Evolutionary conservation across 2,888 invertebrate species (phyloP).

Genomic region (Selenia dentaria): DNA sequence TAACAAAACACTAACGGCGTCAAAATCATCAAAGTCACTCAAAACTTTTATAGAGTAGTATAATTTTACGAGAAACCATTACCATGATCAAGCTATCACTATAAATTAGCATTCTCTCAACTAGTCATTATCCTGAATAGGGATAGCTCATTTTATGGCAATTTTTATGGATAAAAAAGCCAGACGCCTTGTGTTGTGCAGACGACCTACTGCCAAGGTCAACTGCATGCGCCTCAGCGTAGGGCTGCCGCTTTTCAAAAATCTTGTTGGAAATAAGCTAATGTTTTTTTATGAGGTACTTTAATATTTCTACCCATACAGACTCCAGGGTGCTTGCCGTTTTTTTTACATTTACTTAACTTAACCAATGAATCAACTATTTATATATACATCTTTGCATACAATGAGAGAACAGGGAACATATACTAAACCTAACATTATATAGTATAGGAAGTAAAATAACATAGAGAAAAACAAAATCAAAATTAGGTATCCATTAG

Average conservation of each 20-base stretch:
- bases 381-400: no score
- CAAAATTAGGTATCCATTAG: no score
- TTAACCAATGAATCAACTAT: no score
- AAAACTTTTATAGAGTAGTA: slow-evolving; percentile 13
- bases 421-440: no score
- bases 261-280: no score
- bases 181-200: slow-evolving; percentile 36
- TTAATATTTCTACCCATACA: no score
- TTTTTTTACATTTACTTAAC: no score
- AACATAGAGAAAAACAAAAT: no score
- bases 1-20: slow-evolving; percentile 6
- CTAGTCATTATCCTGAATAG: slow-evolving; percentile 43
- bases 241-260: slow-evolving; percentile 11
- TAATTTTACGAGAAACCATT: slow-evolving; percentile 19
- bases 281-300: no score
- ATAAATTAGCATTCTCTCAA: slow-evolving; percentile 26
- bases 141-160: slow-evolving; percentile 41
- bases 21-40: slow-evolving; percentile 15
- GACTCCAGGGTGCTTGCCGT: no score
- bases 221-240: slow-evolving; percentile 27
- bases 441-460: no score
- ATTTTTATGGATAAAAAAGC: slow-evolving; percentile 65
- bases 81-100: slow-evolving; percentile 14
- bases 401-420: no score
- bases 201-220: slow-evolving; percentile 59